A percentile compares a stretch with the other conserved stretches of the same genome.
Conservation (phyloP, 2,113 vertebrate genomes). For the Psittacula cyanocephala region DNA sequence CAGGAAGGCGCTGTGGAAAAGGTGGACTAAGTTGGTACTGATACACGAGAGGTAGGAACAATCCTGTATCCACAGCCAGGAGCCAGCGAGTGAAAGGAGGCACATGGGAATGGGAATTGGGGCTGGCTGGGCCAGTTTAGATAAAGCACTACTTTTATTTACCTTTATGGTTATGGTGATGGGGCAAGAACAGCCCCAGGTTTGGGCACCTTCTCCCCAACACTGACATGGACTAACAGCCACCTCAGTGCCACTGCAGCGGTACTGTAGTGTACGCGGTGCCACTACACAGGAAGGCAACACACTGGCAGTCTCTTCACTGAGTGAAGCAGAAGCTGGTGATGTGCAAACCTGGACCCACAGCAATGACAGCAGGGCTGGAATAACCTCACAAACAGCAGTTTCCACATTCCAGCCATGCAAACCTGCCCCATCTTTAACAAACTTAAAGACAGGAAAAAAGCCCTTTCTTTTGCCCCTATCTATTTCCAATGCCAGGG, state of each 20-base stretch:
- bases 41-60: rapidly evolving
- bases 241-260: rapidly evolving
- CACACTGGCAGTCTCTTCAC: background rate
- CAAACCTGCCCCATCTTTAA: background rate
- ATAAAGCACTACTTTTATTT: background rate
- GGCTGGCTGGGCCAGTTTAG: background rate
- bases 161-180: too few relatives aligned
- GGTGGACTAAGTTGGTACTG: rapidly evolving
- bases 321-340: background rate
- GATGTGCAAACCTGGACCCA: rapidly evolving
- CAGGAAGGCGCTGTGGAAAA: background rate
- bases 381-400: rapidly evolving
- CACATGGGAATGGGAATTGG: background rate
- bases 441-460: background rate
- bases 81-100: background rate
- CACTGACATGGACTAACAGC: rapidly evolving
- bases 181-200: background rate
- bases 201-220: background rate
- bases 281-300: background rate
- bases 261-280: background rate
- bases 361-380: background rate
- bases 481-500: background rate
- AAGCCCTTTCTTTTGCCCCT: background rate
- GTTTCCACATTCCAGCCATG: background rate
- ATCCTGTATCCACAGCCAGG: background rate